phyloP scores from a whole-genome alignment of 2,113 vertebrate species.

The Dasypus novemcinctus region DNA sequence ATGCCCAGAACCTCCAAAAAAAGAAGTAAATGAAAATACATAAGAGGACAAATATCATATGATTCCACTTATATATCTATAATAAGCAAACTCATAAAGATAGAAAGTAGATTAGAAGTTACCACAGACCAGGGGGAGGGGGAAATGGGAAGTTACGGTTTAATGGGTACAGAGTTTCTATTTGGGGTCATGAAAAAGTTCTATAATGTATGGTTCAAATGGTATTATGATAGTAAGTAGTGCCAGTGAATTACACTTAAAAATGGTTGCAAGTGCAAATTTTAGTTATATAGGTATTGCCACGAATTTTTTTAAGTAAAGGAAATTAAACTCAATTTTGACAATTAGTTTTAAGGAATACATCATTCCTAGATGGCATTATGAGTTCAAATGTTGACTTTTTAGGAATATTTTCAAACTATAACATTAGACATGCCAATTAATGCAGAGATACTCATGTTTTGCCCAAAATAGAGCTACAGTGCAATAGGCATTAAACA shows the following conservation, averaged over 20 bases:
- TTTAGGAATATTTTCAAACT: not conserved
- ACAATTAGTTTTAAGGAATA: constrained; percentile 9
- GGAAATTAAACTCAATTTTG: constrained; percentile 7
- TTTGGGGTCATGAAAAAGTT: too few relatives aligned
- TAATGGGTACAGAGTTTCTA: too few relatives aligned
- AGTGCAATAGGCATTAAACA: not conserved
- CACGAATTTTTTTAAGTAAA: not conserved
- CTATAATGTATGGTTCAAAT: not conserved
- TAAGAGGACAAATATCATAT: not conserved
- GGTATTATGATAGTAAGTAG: not conserved
- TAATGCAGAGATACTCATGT: not conserved
- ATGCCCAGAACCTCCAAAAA: too few relatives aligned
- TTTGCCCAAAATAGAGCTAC: not conserved
- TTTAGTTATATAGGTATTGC: too few relatives aligned
- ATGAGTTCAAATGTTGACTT: not conserved
- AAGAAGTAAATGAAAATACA: not conserved
- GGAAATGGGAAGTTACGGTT: too few relatives aligned
- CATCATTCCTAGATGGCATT: not conserved
- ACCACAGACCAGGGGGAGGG: too few relatives aligned
- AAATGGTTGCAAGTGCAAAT: not conserved
- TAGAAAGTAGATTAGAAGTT: too few relatives aligned
- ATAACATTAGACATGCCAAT: not conserved
- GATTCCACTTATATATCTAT: too few relatives aligned
- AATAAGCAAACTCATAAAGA: too few relatives aligned
- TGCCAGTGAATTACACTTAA: not conserved